phyloP scores from a whole-genome alignment of 2,113 vertebrate species.

The Gobius niger region DNA sequence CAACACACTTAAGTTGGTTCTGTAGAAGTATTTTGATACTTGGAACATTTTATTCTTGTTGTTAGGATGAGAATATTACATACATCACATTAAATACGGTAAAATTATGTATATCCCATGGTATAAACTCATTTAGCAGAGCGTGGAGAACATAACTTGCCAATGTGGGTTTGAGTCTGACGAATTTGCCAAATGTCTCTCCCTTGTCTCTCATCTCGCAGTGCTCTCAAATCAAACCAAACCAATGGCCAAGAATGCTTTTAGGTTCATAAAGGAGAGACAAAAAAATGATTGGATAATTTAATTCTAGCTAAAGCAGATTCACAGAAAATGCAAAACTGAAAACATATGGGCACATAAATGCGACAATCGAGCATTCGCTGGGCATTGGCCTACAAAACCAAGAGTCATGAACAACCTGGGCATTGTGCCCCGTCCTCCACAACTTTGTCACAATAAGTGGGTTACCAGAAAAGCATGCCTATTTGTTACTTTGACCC shows the following conservation, averaged over 20 bases:
- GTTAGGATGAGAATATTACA: too few relatives aligned
- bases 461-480: slow-evolving; percentile 22
- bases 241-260: not conserved
- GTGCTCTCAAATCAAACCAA: not conserved
- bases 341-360: not conserved
- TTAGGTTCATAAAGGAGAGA: not conserved
- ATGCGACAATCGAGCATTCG: not conserved
- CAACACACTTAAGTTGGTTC: not conserved
- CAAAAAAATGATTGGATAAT: not conserved
- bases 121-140: too few relatives aligned
- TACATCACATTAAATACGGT: too few relatives aligned
- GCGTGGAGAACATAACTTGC: not conserved
- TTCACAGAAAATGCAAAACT: not conserved
- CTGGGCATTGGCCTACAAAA: not conserved
- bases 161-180: not conserved
- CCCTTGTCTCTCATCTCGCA: not conserved
- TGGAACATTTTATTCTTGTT: too few relatives aligned
- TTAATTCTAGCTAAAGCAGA: not conserved
- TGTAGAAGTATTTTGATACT: too few relatives aligned
- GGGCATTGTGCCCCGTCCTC: not conserved
- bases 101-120: too few relatives aligned
- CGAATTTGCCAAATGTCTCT: not conserved
- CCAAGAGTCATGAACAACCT: not conserved
- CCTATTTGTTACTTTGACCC: slow-evolving; percentile 37
- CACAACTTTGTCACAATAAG: not conserved